phyloP scores from a whole-genome alignment of 2,797 vertebrate species.

The Neostethus bicornis region DNA sequence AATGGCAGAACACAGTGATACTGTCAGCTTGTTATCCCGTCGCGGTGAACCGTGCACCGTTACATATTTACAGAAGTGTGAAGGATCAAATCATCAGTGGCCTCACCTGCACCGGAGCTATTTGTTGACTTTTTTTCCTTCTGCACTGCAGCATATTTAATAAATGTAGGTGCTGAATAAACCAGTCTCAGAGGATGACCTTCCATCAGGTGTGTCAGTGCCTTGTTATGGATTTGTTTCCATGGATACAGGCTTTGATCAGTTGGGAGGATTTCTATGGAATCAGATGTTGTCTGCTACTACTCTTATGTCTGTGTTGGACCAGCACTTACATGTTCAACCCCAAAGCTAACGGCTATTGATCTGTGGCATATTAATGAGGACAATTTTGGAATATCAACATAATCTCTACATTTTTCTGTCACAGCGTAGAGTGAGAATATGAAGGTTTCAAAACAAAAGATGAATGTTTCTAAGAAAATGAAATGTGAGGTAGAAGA shows the following conservation, averaged over 20 bases:
- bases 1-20: slow-evolving; percentile 51
- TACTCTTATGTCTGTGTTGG: slow-evolving; percentile 47
- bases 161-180: slow-evolving; percentile 25
- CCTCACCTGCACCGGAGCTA: slow-evolving; percentile 35
- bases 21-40: slow-evolving; percentile 57
- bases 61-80: slow-evolving; percentile 32
- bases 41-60: slow-evolving; percentile 34
- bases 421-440: slow-evolving; percentile 4
- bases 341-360: slow-evolving; percentile 57
- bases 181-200: slow-evolving; percentile 40
- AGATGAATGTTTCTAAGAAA: slow-evolving; percentile 13
- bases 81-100: slow-evolving; percentile 31
- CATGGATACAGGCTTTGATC: slow-evolving; percentile 69
- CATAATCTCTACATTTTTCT: slow-evolving; percentile 36
- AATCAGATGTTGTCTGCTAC: slow-evolving; percentile 64
- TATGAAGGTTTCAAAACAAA: slow-evolving; percentile 2
- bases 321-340: slow-evolving; percentile 40
- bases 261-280: slow-evolving; percentile 46
- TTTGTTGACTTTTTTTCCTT: slow-evolving; percentile 10
- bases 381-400: slow-evolving; percentile 44
- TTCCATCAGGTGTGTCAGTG: slow-evolving; percentile 49
- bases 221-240: slow-evolving; percentile 65
- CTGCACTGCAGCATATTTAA: slow-evolving; percentile 10
- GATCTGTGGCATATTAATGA: slow-evolving; percentile 58
- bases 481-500: slow-evolving; percentile 12